phyloP scores from a whole-genome alignment of 2,888 invertebrate species.

The Tridacna crocea region DNA sequence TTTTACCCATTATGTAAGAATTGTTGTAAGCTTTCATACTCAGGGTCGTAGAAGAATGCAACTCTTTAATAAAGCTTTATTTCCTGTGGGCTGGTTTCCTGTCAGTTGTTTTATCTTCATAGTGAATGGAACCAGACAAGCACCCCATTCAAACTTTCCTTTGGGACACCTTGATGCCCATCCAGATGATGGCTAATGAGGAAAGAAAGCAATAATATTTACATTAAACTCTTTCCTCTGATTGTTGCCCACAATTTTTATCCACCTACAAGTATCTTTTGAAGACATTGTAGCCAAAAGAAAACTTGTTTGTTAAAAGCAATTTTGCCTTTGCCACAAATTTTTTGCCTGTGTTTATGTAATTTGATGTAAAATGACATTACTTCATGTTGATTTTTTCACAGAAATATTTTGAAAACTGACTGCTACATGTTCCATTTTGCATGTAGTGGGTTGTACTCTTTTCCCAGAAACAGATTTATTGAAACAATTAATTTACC shows the following conservation, averaged over 20 bases:
- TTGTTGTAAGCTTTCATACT: too few relatives aligned
- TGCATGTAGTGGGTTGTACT: too few relatives aligned
- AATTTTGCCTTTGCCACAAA: not conserved
- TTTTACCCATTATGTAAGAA: too few relatives aligned
- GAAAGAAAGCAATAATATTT: constrained; percentile 60
- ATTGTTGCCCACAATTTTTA: not conserved
- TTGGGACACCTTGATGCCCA: constrained; percentile 41
- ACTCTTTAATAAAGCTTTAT: not conserved
- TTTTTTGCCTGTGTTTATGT: too few relatives aligned
- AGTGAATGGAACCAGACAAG: constrained; percentile 11
- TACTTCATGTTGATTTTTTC: too few relatives aligned
- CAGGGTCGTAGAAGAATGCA: too few relatives aligned
- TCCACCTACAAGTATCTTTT: not conserved
- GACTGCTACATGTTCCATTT: too few relatives aligned
- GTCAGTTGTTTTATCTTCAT: constrained; percentile 19
- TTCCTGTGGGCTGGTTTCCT: constrained; percentile 46
- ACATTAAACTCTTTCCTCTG: constrained; percentile 37
- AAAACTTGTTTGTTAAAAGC: not conserved
- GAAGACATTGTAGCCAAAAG: not conserved
- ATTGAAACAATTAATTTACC: too few relatives aligned
- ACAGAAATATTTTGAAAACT: too few relatives aligned
- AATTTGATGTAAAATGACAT: too few relatives aligned
- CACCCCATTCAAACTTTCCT: constrained; percentile 14
- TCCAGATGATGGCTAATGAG: constrained; percentile 47
- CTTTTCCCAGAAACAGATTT: too few relatives aligned